Base-by-base conservation (phyloP, 2,797 vertebrate genomes). In the Chromis chromis region DNA sequence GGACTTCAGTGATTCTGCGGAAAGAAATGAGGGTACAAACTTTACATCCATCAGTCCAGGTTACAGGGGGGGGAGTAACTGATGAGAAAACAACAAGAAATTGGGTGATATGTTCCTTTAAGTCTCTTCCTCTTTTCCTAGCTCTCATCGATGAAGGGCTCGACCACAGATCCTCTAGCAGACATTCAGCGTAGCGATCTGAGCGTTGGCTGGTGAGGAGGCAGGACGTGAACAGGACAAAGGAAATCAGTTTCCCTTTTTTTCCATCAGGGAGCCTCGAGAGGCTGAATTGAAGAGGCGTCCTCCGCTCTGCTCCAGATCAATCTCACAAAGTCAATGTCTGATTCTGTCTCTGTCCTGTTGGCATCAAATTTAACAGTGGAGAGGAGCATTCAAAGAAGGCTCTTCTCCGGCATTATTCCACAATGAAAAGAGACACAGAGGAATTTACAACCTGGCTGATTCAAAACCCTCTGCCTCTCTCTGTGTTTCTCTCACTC, bases 381-480 rank as follows among this genome's bases (percentile, higher is more conserved):
- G 39, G 46, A 76, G 60, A 81, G 33, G 13, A 70, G 73, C 78
- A 60, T 39, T 62, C 11, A 7, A 60, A 74, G 46, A 59, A 11
- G 46, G 57, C 58, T 73, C 46, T 50, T 79, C 72, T 69, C 17
- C 61, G 2, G 70, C 39, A 42, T 22, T 55, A 40, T 21, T 36
- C 33, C 33, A 36, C 27, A 1, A 59, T 7, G 4, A 59, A 53
- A 53, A 56, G 28, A 46, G 64, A 46, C 54, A 58, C 53, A 49
- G 72, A 74, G 68, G 65, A 66, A 57, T 53, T 49, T 4, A 62
- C 77, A 61, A 28, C 14, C 11, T 44, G 64, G 40, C 60, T 2
- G 66, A 58, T 73, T 46, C 61, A 10, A 71, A 85, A 60, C 63
- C 63, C 17, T 68, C 57, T 28, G 31, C 52, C 62, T 78, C 54